Evolutionary conservation across 2,888 invertebrate species (phyloP), one percentile per base, ranked within the genome.

Genomic region (Helleia helle): DNA sequence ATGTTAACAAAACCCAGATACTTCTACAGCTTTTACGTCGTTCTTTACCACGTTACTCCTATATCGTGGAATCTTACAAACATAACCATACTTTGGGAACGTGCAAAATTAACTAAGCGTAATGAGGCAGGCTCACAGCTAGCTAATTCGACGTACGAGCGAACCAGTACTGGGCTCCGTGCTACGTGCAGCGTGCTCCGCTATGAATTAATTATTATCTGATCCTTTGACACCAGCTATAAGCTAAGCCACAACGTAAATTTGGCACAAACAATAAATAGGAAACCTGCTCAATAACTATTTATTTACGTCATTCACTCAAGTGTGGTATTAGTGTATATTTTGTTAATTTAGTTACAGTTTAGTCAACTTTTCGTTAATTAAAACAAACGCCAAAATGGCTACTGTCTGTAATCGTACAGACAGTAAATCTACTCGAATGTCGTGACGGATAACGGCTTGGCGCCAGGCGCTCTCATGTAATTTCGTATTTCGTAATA

Each of bases 61-160:
- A 18, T 3, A 18, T n/a, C n/a, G n/a, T n/a, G n/a, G 30, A 30
- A 22, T 30, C 30, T 31, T 11, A 36, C 29, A 36, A 25, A 24
- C 25, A 24, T 9, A 40, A 25, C 26, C 31, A 15, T 18, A 59
- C 50, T 55, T 49, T 45, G 53, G 57, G 55, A 48, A 40, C 51
- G 50, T 58, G 60, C 49, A 64, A 65, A 59, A 71, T 68, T 65
- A 59, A 68, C 55, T 49, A 56, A 57, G 59, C 47, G 62, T 65
- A 66, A 68, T 68, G 56, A 66, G 60, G 51, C 43, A 50, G 54
- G 52, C 49, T 52, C 58, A 55, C 51, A 43, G 55, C 57, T 6
- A 22, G 58, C 51, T 65, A 64, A 64, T 61, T 58, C 46, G 52
- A 28, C 27, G 39, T 36, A 36, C 26, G 39, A 26, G 17, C 17